A percentile compares a stretch with the other conserved stretches of the same genome.
These are phyloP conservation scores for Hypomecis punctinalis DNA, from an alignment of 2,888 invertebrate species.

Conservation along the genomic window DNA sequence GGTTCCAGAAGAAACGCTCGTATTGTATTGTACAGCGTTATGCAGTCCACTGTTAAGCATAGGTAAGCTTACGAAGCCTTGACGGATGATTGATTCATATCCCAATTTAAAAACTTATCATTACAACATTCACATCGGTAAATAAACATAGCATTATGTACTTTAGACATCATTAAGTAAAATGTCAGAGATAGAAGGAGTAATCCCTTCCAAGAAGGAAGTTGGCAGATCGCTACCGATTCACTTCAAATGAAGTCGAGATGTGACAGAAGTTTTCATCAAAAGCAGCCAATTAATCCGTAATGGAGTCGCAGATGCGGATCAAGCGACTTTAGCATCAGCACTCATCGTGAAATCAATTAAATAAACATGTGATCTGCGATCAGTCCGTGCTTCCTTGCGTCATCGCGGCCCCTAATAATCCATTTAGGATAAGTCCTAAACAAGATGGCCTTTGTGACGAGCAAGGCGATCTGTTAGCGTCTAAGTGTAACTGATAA, in stretches of 20 bases:
- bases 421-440: conserved; percentile 82
- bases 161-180: too few relatives aligned
- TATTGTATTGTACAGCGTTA: too few relatives aligned
- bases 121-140: too few relatives aligned
- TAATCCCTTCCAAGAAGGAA: background rate
- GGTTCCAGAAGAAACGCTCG: too few relatives aligned
- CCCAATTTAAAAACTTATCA: too few relatives aligned
- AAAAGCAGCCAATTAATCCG: conserved; percentile 22
- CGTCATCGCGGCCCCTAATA: conserved; percentile 63
- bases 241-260: background rate
- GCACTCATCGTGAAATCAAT: conserved; percentile 50
- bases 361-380: conserved; percentile 57
- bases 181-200: background rate
- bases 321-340: conserved; percentile 31
- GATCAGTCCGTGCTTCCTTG: conserved; percentile 50
- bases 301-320: conserved; percentile 29
- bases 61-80: too few relatives aligned
- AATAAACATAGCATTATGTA: too few relatives aligned
- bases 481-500: conserved; percentile 77
- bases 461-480: conserved; percentile 77
- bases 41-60: too few relatives aligned
- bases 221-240: background rate
- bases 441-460: conserved; percentile 79
- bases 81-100: too few relatives aligned
- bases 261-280: conserved; percentile 27